These are phyloP conservation scores for Scaptomyza polygonia DNA, from an alignment of 2,888 invertebrate species.

Conservation along the genomic window DNA sequence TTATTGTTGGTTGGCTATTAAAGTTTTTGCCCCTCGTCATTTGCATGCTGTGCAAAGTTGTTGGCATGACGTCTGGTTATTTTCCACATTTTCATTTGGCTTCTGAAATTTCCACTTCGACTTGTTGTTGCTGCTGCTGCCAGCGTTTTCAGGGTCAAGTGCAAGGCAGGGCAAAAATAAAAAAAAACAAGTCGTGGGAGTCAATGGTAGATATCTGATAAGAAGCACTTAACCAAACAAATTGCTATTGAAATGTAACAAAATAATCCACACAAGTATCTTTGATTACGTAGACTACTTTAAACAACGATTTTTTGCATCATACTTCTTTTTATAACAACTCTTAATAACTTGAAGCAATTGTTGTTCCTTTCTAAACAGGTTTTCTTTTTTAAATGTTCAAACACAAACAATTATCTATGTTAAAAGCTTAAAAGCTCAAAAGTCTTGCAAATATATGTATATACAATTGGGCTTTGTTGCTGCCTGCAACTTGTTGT, in stretches of 20 bases:
- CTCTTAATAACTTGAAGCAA: no score
- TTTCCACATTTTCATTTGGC: slow-evolving; percentile 56
- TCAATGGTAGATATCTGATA: slow-evolving; percentile 31
- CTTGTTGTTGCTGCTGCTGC: slow-evolving; percentile 7
- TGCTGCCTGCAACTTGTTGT: not conserved
- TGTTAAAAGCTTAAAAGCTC: slow-evolving; percentile 13
- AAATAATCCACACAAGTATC: not conserved
- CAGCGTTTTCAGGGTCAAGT: slow-evolving; percentile 58
- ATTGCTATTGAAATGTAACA: not conserved
- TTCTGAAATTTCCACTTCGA: slow-evolving; percentile 21
- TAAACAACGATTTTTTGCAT: not conserved
- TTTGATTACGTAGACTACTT: not conserved
- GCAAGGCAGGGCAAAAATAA: slow-evolving; percentile 25
- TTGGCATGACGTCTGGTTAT: slow-evolving; percentile 69
- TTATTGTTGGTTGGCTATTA: slow-evolving; percentile 16
- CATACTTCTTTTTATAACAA: not conserved
- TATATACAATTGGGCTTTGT: slow-evolving; percentile 6
- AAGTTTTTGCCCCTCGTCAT: slow-evolving; percentile 6
- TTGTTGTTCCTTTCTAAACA: not conserved
- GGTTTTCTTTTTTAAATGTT: not conserved
- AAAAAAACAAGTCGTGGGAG: slow-evolving; percentile 21
- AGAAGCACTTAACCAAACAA: slow-evolving; percentile 11
- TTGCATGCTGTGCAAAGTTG: slow-evolving; percentile 52
- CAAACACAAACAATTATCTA: not conserved
- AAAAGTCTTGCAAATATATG: not conserved